phyloP scores from a whole-genome alignment of 1,140 invertebrate species.

The Frieseomelitta varia region DNA sequence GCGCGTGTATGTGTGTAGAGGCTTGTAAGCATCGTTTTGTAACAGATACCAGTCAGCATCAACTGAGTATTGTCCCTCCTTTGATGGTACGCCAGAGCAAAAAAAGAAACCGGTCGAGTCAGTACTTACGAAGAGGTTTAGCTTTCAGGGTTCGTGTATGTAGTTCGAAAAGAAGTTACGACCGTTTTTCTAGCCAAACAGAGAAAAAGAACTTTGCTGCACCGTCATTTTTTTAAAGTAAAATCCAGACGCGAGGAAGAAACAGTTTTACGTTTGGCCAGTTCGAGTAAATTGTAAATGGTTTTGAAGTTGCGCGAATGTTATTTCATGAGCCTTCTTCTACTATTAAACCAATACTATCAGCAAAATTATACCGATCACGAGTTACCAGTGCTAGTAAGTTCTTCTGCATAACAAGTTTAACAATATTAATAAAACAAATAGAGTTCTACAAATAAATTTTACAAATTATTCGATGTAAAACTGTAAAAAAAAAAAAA shows the following conservation, averaged over 20 bases:
- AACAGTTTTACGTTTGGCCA: neutral
- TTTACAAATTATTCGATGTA: neutral
- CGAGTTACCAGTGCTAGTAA: neutral
- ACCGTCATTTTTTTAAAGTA: neutral
- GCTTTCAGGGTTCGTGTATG: conserved; percentile 35
- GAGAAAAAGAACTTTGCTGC: neutral
- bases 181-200: conserved; percentile 4
- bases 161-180: conserved; percentile 42
- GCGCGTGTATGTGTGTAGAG: conserved; percentile 18
- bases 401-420: neutral
- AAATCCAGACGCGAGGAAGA: neutral
- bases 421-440: neutral
- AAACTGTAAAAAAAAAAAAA: neutral
- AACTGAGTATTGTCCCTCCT: conserved; percentile 62
- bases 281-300: neutral
- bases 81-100: conserved; percentile 45
- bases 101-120: conserved; percentile 70
- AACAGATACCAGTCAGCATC: conserved; percentile 46
- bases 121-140: conserved; percentile 56
- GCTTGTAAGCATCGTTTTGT: conserved; percentile 49
- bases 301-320: neutral
- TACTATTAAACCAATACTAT: neutral
- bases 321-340: neutral
- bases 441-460: neutral
- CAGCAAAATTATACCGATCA: neutral